Evolutionary conservation across 2,797 vertebrate species (phyloP).

Genomic region (Sarcophilus harrisii): DNA sequence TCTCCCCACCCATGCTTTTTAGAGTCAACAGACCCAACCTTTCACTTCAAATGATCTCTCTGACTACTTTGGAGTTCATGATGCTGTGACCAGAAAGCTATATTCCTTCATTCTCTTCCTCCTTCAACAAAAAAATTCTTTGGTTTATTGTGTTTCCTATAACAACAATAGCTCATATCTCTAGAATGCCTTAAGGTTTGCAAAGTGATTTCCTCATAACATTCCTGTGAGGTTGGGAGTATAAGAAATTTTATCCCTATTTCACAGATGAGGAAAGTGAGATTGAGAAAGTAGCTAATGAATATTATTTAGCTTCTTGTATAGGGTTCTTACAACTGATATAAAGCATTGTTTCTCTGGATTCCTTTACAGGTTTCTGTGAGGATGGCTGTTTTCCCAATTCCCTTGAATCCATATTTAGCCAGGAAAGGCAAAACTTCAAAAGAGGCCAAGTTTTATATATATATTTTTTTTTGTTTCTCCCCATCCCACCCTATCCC

Average conservation of each 20-base stretch:
- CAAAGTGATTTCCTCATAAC: not conserved
- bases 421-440: not conserved
- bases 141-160: not conserved
- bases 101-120: not conserved
- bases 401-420: not conserved
- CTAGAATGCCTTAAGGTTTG: not conserved
- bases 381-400: not conserved
- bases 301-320: not conserved
- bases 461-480: too few relatives aligned
- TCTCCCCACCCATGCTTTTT: not conserved
- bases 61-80: not conserved
- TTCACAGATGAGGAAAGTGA: not conserved
- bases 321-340: not conserved
- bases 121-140: not conserved
- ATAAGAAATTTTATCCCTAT: not conserved
- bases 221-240: not conserved
- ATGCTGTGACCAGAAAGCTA: not conserved
- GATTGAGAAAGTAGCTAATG: not conserved
- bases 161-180: not conserved
- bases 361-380: not conserved
- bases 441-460: not conserved
- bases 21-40: not conserved
- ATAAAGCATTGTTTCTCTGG: not conserved
- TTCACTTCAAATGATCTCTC: not conserved
- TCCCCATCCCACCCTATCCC: not conserved